Base-by-base conservation (phyloP, 2,113 vertebrate species). In the Ameiurus melas region DNA sequence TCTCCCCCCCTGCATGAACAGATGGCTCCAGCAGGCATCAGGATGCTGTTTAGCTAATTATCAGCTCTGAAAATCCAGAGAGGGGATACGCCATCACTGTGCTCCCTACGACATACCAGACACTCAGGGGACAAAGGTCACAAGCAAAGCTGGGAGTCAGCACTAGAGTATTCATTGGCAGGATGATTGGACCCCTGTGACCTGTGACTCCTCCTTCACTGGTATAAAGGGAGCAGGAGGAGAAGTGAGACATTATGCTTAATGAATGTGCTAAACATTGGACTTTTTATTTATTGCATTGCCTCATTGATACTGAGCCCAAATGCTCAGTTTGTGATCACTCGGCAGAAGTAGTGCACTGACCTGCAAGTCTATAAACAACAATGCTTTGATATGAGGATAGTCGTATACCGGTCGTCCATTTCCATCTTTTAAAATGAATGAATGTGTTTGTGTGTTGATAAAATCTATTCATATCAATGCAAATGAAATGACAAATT, bases 21-120 rank as follows among this genome's bases (percentile, higher is more conserved):
- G 94, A 95, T 95, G 95, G 94, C 55, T 36, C 70, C 62, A 89
- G 90, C 90, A 90, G 86, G 86, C 85, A 94, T 93, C 90, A 92
- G 88, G 92, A 92, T 94, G 91, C 91, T 92, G 90, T 92, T 94
- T 94, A 92, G 92, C 86, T 95, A 93, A 95, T 95, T 94, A 94
- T 91, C 91, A 92, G 92, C 90, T 91, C 82, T 39, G 87, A 90
- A 89, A 62, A 64, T 75, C 75, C 87, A 86, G 75, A 84, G 75
- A 66, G 75, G 73, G 73, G 82, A 83, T 70, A 39, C 12, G 33
- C 75, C 71, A 60, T 84, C 22, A 27, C 85, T 85, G 86, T 60
- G 84, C 85, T 77, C 89, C 88, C 89, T 86, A 78, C 84, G 70
- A 85, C 88, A 88, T 89, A 47, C 73, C 90, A 89, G 82, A 77